Conservation (phyloP, 2,113 vertebrate species). For the Melierax canorus region DNA sequence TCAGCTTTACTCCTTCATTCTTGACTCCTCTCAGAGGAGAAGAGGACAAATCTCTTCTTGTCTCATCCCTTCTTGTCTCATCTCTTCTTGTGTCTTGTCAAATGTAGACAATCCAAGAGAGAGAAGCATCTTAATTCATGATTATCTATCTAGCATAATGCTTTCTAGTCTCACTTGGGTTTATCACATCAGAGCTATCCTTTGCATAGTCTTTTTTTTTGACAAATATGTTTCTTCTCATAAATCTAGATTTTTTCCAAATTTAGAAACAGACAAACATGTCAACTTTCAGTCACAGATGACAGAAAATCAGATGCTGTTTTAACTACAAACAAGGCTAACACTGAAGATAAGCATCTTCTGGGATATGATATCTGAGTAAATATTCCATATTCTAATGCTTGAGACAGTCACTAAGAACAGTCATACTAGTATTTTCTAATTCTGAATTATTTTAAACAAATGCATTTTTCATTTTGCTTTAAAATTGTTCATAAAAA, state of each 20-base stretch:
- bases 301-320: background rate
- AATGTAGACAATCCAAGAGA: background rate
- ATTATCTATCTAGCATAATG: background rate
- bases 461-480: background rate
- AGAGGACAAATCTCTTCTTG: background rate
- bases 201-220: background rate
- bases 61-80: background rate
- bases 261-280: background rate
- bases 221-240: background rate
- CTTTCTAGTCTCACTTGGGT: background rate
- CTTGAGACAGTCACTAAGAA: background rate
- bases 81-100: background rate
- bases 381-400: background rate
- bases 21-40: background rate
- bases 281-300: background rate
- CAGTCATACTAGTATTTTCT: background rate
- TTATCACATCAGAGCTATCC: background rate
- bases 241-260: background rate
- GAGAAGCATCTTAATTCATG: background rate
- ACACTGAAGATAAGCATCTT: background rate
- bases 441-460: background rate
- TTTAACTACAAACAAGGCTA: background rate
- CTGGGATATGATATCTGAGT: background rate
- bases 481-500: background rate
- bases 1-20: background rate